These are phyloP conservation scores for Platypus cylindrus DNA, from an alignment of 2,888 invertebrate genomes.

Conservation along the genomic window DNA sequence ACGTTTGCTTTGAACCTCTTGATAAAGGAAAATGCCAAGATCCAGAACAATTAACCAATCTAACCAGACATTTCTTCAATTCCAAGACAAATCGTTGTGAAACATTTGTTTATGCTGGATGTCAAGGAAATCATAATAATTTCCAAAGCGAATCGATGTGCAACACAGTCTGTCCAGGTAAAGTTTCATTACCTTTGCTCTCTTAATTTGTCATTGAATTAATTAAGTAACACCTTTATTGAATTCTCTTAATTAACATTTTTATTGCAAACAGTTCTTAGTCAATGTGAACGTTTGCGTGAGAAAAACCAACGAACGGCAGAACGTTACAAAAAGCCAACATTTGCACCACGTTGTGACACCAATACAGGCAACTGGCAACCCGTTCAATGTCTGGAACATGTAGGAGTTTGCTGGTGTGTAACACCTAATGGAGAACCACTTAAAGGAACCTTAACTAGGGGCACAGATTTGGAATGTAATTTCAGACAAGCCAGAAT, in stretches of 20 bases:
- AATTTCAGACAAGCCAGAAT: slow-evolving; percentile 68
- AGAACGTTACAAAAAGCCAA: slow-evolving; percentile 57
- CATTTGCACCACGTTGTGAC: slow-evolving; percentile 68
- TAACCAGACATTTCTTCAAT: slow-evolving; percentile 62
- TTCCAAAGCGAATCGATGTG: slow-evolving; percentile 71
- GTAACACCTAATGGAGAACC: slow-evolving; percentile 72
- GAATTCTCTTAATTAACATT: slow-evolving; percentile 2
- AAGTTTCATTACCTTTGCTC: slow-evolving; percentile 2
- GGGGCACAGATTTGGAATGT: slow-evolving; percentile 63
- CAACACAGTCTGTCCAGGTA: slow-evolving; percentile 67
- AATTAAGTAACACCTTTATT: neutral
- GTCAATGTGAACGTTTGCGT: slow-evolving; percentile 66
- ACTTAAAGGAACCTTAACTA: slow-evolving; percentile 66
- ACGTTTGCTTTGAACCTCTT: slow-evolving; percentile 67
- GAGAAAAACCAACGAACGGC: slow-evolving; percentile 66
- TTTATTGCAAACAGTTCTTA: slow-evolving; percentile 43
- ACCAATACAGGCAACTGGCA: slow-evolving; percentile 63
- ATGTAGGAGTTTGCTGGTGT: slow-evolving; percentile 77
- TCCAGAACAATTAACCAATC: slow-evolving; percentile 35
- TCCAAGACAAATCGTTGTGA: slow-evolving; percentile 65
- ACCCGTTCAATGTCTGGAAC: slow-evolving; percentile 65
- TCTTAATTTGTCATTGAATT: neutral
- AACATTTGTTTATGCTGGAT: slow-evolving; percentile 54
- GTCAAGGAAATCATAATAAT: slow-evolving; percentile 73
- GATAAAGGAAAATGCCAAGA: slow-evolving; percentile 47